Evolutionary conservation across 2,797 vertebrate genomes (phyloP).

Genomic region (Leptodactylus fallax): DNA sequence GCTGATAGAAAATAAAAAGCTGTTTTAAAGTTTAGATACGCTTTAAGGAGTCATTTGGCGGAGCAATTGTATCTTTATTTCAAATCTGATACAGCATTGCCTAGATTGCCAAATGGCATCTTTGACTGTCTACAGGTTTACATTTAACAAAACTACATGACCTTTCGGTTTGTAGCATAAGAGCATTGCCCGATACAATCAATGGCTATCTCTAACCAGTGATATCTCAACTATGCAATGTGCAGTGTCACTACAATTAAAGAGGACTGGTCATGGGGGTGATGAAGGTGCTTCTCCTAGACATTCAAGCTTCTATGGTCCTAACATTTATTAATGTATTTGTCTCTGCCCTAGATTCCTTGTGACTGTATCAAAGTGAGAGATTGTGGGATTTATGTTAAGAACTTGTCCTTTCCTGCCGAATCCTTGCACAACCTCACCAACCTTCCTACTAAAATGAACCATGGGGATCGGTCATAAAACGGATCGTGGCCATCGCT

Average conservation of each 20-base stretch:
- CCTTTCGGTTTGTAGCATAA: no score
- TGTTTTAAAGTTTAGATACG: no score
- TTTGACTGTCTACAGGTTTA: no score
- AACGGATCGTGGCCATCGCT: constrained; percentile 98
- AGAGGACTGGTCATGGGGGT: background rate
- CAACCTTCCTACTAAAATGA: constrained; percentile 99
- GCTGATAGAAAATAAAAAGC: no score
- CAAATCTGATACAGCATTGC: background rate
- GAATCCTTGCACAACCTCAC: constrained; percentile 82
- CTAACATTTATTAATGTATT: background rate
- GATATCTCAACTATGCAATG: background rate
- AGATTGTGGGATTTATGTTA: constrained; percentile 58
- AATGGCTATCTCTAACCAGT: background rate
- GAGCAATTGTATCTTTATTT: background rate
- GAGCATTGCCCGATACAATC: background rate
- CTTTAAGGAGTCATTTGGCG: background rate
- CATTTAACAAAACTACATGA: no score
- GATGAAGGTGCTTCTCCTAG: background rate
- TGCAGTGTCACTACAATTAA: background rate
- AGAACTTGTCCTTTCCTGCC: constrained; percentile 80
- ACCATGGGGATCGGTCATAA: constrained; percentile 99
- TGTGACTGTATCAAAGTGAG: background rate
- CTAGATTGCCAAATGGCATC: background rate
- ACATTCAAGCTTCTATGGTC: background rate
- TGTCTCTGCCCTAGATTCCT: background rate